Conservation (phyloP, 2,113 vertebrate species). For the Odontophorus gujanensis region DNA sequence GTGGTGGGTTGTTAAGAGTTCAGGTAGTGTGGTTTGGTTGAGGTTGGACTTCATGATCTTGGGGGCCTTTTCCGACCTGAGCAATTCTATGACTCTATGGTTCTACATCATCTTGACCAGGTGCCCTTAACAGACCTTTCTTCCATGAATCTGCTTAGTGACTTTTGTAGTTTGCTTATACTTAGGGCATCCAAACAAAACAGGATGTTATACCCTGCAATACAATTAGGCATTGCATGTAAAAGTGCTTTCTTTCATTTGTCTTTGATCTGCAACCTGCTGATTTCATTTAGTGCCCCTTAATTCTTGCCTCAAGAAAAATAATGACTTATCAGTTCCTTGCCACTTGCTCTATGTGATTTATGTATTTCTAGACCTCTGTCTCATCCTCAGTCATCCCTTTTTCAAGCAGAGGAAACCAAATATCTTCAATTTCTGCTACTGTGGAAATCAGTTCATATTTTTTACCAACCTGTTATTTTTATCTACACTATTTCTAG, state of each 20-base stretch:
- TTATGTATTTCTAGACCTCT: neutral
- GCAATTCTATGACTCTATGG: too few relatives aligned
- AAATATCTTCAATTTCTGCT: neutral
- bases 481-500: neutral
- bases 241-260: neutral
- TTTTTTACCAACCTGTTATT: neutral
- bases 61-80: too few relatives aligned
- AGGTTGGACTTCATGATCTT: too few relatives aligned
- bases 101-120: neutral
- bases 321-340: slow-evolving; percentile 4
- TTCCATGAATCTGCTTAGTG: neutral
- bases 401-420: neutral
- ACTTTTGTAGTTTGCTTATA: neutral
- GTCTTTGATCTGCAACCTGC: neutral
- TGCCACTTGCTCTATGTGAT: fast-evolving
- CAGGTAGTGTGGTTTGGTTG: too few relatives aligned
- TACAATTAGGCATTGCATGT: neutral
- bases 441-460: neutral
- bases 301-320: neutral
- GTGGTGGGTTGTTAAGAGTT: too few relatives aligned
- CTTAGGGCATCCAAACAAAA: neutral
- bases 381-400: neutral
- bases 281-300: neutral
- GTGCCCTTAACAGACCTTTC: neutral
- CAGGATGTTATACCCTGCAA: neutral